Evolutionary conservation across 2,113 vertebrate species (phyloP), one percentile per base, ranked within the genome.

Genomic region (Salvator merianae): DNA sequence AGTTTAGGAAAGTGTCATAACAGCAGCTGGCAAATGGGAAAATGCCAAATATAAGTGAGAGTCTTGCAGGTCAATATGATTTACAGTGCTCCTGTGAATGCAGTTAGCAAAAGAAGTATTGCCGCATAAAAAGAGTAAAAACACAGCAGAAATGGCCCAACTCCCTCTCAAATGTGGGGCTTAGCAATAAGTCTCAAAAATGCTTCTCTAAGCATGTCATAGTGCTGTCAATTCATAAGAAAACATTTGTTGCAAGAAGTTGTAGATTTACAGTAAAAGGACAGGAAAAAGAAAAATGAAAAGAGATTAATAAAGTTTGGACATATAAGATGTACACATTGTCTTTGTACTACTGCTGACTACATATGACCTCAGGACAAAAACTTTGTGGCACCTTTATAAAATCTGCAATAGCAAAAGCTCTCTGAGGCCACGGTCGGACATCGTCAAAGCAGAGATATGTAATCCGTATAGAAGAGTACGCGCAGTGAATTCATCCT

Each of bases 1-100:
- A 84, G 53, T 86, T 88, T 88, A 75, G 34, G 65, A 53, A 91
- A 90, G 75, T 84, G 74, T 83, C 59, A 82, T 5, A 84, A 26
- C 50, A 83, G 28, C 47, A 91, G 50, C 38, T 88, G 63, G 38
- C 82, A 88, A 86, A 81, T 83, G 43, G 7, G 63, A 82, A 91
- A 90, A 88, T 84, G 79, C 26, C 30, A 90, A 28, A 77, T 68
- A 4, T 82, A 53, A 76, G 3, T 14, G 24, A 88, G 24, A 84
- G 30, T 90, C 6, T 70, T 85, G 81, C 32, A 88, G 83, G 77
- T 83, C 79, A 91, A 4, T 76, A 78, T 40, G 59, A 84, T 63
- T 77, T 24, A 77, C 38, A 82, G 70, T 5, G 73, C 72, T 50
- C 22, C 20, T 84, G 30, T 62, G 38, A 50, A 66, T 88, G 32